Evolutionary conservation across 2,888 invertebrate species (phyloP), one percentile per base, ranked within the genome.

Genomic region (Phyllotreta cruciferae): DNA sequence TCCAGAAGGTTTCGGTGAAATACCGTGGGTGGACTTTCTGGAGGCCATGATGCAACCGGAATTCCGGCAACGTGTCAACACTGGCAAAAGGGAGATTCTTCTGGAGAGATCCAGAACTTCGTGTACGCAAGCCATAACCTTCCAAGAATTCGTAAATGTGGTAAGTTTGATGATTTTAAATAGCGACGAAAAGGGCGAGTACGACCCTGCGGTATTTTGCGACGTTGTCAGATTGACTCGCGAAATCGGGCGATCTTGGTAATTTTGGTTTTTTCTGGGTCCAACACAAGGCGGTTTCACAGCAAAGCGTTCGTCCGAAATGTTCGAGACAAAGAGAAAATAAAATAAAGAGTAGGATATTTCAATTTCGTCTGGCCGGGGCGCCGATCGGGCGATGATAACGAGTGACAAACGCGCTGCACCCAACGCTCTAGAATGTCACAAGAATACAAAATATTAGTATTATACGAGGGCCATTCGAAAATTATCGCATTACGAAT

Each of bases 81-180:
- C 77, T 3, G 81, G 82, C 50, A 82, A 82, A 71, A 72, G 81
- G 36, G 81, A 82, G 83, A 86, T 90, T 67, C 83, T 93, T 42
- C 81, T 89, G 74, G 90, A 91, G 75, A 89, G 90, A 80, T 89
- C 90, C 39, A 85, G 86, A 72, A 88, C 87, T 75, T 85, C 90
- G 35, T 87, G 85, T 70, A 86, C 88, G 71, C 87, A 90, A 63
- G 92, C 93, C 63, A 92, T 95, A 74, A 94, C 94, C 41, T 95
- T 94, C 83, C 94, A 95, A 84, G 94, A 95, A 79, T 95, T 95
- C 82, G 93, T 95, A 72, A 94, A 94, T 85, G 92, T 95, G 89
- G 95, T 95, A 80, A 93, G 94, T 90, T 24, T 24, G 24, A 24
- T 52, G 14, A n/a, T 49, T 49, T 49, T 42, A 42, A 38, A 38